A percentile compares a stretch with the other conserved stretches of the same genome.
These are phyloP conservation scores for Labeo catla DNA, from an alignment of 2,113 vertebrate species.

Conservation along the genomic window DNA sequence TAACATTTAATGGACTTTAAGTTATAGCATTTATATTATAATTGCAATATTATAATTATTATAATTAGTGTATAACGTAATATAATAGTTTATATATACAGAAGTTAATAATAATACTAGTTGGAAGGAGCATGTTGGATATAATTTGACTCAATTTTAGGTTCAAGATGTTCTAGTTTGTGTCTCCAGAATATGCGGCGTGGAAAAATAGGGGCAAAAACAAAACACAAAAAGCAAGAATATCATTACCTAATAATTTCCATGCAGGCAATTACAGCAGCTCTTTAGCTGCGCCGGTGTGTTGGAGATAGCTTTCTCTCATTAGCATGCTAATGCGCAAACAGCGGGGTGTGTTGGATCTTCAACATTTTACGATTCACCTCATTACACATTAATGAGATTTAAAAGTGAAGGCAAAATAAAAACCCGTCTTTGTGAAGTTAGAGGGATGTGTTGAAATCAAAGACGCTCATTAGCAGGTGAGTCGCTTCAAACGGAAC, in stretches of 20 bases:
- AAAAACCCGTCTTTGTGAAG: background rate
- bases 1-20: no score
- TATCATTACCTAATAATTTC: constrained; percentile 58
- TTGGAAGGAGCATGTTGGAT: background rate
- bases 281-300: constrained; percentile 55
- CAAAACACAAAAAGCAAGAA: constrained; percentile 47
- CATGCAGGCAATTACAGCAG: constrained; percentile 56
- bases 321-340: constrained; percentile 82
- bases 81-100: no score
- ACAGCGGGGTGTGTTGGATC: constrained; percentile 75
- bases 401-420: constrained; percentile 74
- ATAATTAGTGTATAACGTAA: no score
- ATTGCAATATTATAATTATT: no score
- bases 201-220: constrained; percentile 34
- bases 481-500: background rate
- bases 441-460: background rate
- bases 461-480: background rate
- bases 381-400: constrained; percentile 83
- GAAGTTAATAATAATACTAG: no score
- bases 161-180: background rate
- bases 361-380: constrained; percentile 75
- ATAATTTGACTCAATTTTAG: background rate
- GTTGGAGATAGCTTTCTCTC: constrained; percentile 70
- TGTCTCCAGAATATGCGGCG: background rate
- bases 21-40: no score